phyloP scores from a whole-genome alignment of 2,113 vertebrate species.

The Mustelus asterias region DNA sequence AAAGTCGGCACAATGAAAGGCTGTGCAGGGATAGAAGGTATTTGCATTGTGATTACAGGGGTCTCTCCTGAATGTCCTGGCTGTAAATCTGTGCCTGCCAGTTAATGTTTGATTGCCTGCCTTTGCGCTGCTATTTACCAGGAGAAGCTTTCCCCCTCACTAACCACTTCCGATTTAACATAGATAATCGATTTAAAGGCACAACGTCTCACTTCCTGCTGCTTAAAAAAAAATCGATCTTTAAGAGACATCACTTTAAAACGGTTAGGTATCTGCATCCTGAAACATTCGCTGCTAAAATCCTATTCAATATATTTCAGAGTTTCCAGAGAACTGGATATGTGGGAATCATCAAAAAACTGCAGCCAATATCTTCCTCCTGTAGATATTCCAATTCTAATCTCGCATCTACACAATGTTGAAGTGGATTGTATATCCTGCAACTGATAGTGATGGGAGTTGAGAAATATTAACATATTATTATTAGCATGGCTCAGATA shows the following conservation, averaged over 20 bases:
- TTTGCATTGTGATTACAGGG: slow-evolving; percentile 29
- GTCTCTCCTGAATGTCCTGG: background rate
- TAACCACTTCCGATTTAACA: slow-evolving; percentile 34
- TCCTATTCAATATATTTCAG: background rate
- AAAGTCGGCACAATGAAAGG: slow-evolving; percentile 26
- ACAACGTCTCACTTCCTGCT: background rate
- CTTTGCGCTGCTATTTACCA: background rate
- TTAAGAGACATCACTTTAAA: background rate
- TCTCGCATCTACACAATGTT: background rate
- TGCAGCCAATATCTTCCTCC: background rate
- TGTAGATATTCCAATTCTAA: background rate
- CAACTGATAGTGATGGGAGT: background rate
- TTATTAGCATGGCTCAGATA: background rate
- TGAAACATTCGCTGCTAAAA: background rate
- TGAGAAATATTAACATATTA: background rate
- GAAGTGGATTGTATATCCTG: background rate
- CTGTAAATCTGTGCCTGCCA: background rate
- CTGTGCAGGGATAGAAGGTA: background rate
- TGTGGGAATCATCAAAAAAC: background rate
- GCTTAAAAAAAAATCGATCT: background rate
- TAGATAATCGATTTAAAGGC: slow-evolving; percentile 32
- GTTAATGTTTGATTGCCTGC: background rate
- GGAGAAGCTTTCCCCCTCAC: slow-evolving; percentile 28
- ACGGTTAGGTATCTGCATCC: no score
- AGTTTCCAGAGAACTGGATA: background rate